phyloP scores from a whole-genome alignment of 2,888 invertebrate species.

The Catocala sponsa region DNA sequence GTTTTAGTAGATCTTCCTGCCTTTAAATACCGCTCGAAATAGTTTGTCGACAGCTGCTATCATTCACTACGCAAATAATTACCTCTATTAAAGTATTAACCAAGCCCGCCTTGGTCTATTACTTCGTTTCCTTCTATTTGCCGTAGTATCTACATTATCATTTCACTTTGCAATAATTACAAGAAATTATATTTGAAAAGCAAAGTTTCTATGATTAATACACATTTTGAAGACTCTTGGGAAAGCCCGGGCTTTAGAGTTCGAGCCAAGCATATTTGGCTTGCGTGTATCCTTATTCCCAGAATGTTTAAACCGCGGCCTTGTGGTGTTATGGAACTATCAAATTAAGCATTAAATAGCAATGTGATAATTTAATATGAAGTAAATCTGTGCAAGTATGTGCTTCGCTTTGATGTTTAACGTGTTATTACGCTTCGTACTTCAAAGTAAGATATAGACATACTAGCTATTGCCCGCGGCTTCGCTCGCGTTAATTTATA shows the following conservation, averaged over 20 bases:
- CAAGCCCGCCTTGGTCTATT: neutral
- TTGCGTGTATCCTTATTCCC: conserved; percentile 15
- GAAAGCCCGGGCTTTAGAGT: conserved; percentile 11
- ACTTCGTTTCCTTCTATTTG: neutral
- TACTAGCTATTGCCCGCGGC: too few species aligned
- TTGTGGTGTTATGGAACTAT: conserved; percentile 25
- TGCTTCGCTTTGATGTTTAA: neutral
- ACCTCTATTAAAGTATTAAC: conserved; percentile 31
- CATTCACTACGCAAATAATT: conserved; percentile 46
- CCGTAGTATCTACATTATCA: neutral
- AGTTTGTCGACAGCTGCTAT: conserved; percentile 32
- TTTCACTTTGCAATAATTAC: conserved; percentile 14
- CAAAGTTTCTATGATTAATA: conserved; percentile 19
- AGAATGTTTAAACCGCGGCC: conserved; percentile 18
- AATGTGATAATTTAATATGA: conserved; percentile 22
- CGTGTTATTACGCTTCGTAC: too few species aligned
- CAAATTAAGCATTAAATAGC: conserved; percentile 26
- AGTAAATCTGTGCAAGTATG: conserved; percentile 14
- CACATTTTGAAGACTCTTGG: neutral
- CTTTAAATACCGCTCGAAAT: conserved; percentile 20
- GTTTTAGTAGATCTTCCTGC: conserved; percentile 23
- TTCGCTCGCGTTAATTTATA: too few species aligned
- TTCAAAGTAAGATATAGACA: too few species aligned
- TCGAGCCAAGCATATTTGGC: conserved; percentile 19
- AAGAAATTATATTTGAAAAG: too few species aligned